Conservation (phyloP, 1,140 invertebrate genomes). For the Aporrectodea caliginosa region DNA sequence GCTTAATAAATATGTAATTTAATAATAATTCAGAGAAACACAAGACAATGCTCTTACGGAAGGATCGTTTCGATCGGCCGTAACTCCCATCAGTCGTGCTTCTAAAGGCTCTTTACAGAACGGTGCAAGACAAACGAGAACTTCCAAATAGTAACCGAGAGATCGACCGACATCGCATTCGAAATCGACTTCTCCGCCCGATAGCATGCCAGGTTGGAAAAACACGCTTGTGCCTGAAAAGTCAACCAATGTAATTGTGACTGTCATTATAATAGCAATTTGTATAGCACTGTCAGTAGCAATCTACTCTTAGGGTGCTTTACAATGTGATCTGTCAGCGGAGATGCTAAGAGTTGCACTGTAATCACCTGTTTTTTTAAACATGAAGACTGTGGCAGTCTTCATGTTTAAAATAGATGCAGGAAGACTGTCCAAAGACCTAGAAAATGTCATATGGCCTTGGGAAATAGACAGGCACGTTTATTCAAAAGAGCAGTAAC, state of each 20-base stretch:
- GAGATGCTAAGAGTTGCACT: not conserved
- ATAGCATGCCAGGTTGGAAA: constrained; percentile 82
- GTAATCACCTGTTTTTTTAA: no score
- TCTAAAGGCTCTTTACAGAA: constrained; percentile 89
- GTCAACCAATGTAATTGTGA: not conserved
- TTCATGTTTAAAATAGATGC: no score
- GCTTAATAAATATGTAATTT: no score
- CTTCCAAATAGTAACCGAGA: constrained; percentile 90
- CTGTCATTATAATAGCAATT: not conserved
- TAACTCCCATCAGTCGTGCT: constrained; percentile 78
- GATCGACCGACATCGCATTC: constrained; percentile 77
- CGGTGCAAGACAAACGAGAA: constrained; percentile 79
- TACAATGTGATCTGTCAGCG: no score
- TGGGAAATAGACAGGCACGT: no score
- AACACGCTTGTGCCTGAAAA: constrained; percentile 69
- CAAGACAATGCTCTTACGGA: constrained; percentile 49
- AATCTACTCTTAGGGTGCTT: not conserved
- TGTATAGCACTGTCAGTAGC: not conserved
- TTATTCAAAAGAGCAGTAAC: no score
- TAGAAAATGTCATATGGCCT: no score
- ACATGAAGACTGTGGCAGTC: no score
- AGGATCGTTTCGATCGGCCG: constrained; percentile 68
- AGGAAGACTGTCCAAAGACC: no score
- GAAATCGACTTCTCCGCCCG: constrained; percentile 81
- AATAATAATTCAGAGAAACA: not conserved